A percentile compares a stretch with the other conserved stretches of the same genome.
These are phyloP conservation scores for Pithys albifrons DNA, from an alignment of 2,113 vertebrate species.

Conservation along the genomic window DNA sequence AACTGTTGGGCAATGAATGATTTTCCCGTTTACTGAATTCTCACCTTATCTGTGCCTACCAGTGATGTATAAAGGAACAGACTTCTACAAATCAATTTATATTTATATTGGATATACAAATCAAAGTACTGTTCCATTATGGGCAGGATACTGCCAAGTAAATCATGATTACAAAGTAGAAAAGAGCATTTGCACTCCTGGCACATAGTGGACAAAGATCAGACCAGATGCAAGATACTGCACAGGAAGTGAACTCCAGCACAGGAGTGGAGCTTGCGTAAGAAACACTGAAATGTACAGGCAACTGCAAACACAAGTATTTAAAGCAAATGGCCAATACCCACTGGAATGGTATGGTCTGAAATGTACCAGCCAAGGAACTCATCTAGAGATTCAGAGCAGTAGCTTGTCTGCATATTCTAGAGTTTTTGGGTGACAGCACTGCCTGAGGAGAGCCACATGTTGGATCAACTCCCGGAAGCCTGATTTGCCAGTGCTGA, in stretches of 20 bases:
- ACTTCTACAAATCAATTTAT: not conserved
- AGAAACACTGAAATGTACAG: not conserved
- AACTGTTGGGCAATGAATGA: not conserved
- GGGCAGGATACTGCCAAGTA: not conserved
- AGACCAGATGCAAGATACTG: not conserved
- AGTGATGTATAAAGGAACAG: not conserved
- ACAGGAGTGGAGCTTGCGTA: accelerated
- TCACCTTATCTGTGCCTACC: not conserved
- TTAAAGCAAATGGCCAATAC: not conserved
- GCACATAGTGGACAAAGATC: not conserved
- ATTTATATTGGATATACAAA: not conserved
- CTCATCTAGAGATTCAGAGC: not conserved
- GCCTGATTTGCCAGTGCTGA: not conserved
- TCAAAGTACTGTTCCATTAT: not conserved
- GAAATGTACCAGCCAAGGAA: not conserved
- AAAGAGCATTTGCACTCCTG: not conserved
- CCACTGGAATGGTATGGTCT: not conserved
- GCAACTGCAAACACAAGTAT: not conserved
- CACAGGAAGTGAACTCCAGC: not conserved
- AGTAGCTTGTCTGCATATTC: not conserved
- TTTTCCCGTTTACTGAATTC: not conserved
- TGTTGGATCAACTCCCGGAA: accelerated
- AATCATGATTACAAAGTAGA: not conserved
- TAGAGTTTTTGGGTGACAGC: not conserved
- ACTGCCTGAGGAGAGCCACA: not conserved